These are phyloP conservation scores for Hyalella azteca DNA, from an alignment of 2,888 invertebrate species.

Conservation along the genomic window DNA sequence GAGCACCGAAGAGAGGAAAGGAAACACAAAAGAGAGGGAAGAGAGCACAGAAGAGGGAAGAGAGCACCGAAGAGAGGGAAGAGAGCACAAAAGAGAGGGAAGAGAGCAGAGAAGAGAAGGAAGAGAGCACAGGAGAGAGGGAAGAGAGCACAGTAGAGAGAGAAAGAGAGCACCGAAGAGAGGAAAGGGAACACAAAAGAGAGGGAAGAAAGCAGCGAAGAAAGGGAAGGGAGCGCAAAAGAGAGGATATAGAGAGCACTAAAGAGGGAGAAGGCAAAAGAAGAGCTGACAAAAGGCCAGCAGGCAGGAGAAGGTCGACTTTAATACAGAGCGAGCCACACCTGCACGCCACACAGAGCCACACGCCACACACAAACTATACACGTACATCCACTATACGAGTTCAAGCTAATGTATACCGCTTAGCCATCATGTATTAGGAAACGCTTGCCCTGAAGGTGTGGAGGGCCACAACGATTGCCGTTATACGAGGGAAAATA, in stretches of 20 bases:
- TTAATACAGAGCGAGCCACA: background rate
- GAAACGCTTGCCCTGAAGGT: too few relatives aligned
- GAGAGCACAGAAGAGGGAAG: slow-evolving; percentile 31
- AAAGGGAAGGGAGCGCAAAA: background rate
- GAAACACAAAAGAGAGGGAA: background rate
- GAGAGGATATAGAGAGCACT: background rate
- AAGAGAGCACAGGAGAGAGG: slow-evolving; percentile 11
- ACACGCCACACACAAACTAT: too few relatives aligned
- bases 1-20: background rate
- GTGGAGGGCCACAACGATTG: too few relatives aligned
- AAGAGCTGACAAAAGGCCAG: background rate
- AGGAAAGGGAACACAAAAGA: background rate
- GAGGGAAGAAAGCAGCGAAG: background rate
- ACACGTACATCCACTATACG: too few relatives aligned
- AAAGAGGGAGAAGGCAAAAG: background rate
- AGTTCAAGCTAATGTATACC: too few relatives aligned
- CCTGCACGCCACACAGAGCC: too few relatives aligned
- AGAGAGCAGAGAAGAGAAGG: background rate
- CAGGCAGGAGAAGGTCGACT: background rate
- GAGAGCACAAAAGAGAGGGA: slow-evolving; percentile 21
- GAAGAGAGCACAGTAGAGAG: background rate
- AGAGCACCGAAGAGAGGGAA: background rate
- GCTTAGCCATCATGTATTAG: too few relatives aligned
- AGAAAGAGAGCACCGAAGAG: background rate
- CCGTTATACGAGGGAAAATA: too few relatives aligned